Conservation (phyloP, 1,140 invertebrate species). For the Pseudomyrmex gracilis region DNA sequence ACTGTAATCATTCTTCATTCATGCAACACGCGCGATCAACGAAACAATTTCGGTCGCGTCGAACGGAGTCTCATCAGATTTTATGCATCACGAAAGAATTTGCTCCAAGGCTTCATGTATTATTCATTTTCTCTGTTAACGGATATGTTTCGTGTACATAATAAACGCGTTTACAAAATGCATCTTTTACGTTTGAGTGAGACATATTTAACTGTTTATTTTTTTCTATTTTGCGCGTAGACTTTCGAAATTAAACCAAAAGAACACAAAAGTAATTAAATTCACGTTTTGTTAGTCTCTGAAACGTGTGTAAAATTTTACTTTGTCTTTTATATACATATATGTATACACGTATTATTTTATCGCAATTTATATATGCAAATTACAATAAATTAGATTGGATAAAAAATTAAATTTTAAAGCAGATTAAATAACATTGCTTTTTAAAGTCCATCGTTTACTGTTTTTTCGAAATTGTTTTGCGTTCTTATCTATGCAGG, state of each 20-base stretch:
- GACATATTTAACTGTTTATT: conserved; percentile 14
- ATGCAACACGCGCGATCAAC: neutral
- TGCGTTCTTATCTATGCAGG: no score
- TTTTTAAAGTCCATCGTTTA: no score
- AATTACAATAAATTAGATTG: no score
- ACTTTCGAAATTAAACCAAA: neutral
- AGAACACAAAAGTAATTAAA: neutral
- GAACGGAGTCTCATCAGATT: conserved; percentile 35
- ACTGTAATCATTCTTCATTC: conserved; percentile 11
- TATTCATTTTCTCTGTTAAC: conserved; percentile 54
- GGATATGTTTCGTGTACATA: conserved; percentile 45
- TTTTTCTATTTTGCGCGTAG: neutral
- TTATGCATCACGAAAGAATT: conserved; percentile 42
- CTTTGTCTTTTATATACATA: no score
- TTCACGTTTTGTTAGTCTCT: no score
- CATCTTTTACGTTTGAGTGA: neutral
- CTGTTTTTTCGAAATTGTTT: no score
- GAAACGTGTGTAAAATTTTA: no score
- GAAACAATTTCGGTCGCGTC: conserved; percentile 26
- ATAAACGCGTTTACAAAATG: conserved; percentile 31
- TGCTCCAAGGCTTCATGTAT: conserved; percentile 43
- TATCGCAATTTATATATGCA: no score
- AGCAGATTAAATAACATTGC: no score
- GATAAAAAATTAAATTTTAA: no score
- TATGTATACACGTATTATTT: no score